These are phyloP conservation scores for Apostichopus parvimensis DNA, from an alignment of 35 echinoderm and acorn worm genomes.

Conservation along the genomic window DNA sequence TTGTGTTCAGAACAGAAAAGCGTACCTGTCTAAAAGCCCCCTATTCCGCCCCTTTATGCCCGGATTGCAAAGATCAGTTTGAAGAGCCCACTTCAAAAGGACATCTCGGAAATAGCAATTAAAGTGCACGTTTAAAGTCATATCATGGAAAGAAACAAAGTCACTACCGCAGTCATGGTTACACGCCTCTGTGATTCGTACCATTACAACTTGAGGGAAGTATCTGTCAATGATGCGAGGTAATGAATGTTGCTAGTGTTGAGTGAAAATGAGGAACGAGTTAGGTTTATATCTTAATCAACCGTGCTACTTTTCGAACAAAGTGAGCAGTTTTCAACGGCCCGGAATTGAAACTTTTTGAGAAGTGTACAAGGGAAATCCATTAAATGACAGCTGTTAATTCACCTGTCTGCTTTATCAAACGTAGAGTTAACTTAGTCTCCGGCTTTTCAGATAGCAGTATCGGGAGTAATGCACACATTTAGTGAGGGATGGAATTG, in stretches of 20 bases:
- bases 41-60: neutral
- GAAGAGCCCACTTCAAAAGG: neutral
- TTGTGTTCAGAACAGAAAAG: neutral
- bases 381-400: too few species aligned
- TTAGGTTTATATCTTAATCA: neutral
- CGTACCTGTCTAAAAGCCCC: neutral
- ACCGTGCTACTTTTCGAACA: too few species aligned
- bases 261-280: neutral
- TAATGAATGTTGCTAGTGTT: neutral
- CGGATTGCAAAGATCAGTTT: conserved; percentile 17
- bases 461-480: too few species aligned
- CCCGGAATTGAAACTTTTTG: too few species aligned
- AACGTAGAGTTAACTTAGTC: too few species aligned
- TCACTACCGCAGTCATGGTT: conserved; percentile 1
- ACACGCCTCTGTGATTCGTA: neutral
- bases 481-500: too few species aligned
- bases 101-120: neutral
- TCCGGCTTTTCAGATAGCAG: too few species aligned
- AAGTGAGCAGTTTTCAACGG: too few species aligned
- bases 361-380: too few species aligned
- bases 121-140: neutral
- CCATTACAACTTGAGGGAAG: neutral
- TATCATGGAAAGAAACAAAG: neutral
- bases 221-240: neutral
- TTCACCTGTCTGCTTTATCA: too few species aligned